phyloP scores from a whole-genome alignment of 2,888 invertebrate species.

The Zaprionus lineosus region DNA sequence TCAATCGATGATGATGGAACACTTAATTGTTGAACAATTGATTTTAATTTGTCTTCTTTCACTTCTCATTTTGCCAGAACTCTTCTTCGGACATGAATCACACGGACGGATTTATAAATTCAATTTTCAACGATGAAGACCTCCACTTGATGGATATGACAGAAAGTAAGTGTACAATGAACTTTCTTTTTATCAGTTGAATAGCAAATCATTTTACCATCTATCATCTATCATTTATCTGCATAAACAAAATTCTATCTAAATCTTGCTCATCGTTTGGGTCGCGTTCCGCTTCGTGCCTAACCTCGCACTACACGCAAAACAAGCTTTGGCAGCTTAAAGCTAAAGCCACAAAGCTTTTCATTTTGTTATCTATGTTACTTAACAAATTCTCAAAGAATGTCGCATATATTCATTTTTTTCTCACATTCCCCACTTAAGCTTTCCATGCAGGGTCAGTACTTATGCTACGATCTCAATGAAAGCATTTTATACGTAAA shows the following conservation, averaged over 20 bases:
- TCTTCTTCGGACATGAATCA: conserved; percentile 87
- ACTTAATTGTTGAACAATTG: conserved; percentile 7
- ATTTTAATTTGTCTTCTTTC: conserved; percentile 11
- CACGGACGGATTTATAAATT: conserved; percentile 93
- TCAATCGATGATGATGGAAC: conserved; percentile 1
- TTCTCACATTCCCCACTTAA: background rate
- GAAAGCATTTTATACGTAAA: too few relatives aligned
- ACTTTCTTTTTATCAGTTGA: background rate
- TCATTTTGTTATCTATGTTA: background rate
- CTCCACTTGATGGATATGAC: conserved; percentile 96
- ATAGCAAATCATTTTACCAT: too few relatives aligned
- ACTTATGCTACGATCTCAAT: background rate
- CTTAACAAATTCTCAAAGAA: too few relatives aligned
- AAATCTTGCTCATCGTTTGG: too few relatives aligned
- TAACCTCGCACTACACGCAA: too few relatives aligned
- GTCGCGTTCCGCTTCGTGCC: too few relatives aligned
- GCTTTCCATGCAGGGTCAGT: background rate
- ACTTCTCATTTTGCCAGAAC: too few relatives aligned
- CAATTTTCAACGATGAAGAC: conserved; percentile 94
- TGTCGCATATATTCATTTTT: too few relatives aligned
- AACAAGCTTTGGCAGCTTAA: conserved; percentile 19
- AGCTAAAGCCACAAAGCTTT: background rate
- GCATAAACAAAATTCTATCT: too few relatives aligned
- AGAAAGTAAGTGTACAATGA: conserved; percentile 86
- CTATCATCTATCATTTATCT: too few relatives aligned